Conservation (phyloP, 2,888 invertebrate genomes). For the Syrphus vitripennis region DNA sequence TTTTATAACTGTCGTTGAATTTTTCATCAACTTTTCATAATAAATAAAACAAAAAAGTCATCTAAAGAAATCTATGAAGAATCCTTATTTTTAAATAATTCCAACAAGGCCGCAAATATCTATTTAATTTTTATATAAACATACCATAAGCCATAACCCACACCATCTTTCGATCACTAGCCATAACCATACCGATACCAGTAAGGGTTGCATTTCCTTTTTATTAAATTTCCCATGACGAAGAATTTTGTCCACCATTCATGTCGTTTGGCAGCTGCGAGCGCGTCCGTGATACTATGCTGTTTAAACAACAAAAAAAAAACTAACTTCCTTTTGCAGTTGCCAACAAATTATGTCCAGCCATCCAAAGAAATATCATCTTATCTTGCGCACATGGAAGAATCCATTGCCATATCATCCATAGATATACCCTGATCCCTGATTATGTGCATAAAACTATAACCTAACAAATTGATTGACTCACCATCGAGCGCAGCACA, state of each 20-base stretch:
- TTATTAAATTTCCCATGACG: slow-evolving; percentile 58
- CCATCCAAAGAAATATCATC: slow-evolving; percentile 40
- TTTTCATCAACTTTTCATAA: too few species aligned
- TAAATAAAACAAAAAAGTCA: too few species aligned
- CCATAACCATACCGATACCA: background rate
- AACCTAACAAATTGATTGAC: slow-evolving; percentile 63
- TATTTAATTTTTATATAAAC: too few species aligned
- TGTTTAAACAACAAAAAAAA: background rate
- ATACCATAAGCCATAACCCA: background rate
- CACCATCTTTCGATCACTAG: background rate
- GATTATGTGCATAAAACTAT: slow-evolving; percentile 34
- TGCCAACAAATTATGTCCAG: slow-evolving; percentile 52
- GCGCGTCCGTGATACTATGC: background rate
- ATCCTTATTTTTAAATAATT: too few species aligned
- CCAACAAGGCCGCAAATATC: too few species aligned
- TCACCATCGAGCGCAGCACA: slow-evolving; percentile 9
- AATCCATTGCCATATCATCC: background rate
- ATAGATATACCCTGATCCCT: slow-evolving; percentile 14
- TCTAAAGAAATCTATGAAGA: too few species aligned
- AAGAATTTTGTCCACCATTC: slow-evolving; percentile 14
- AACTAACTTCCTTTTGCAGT: slow-evolving; percentile 43
- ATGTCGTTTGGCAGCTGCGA: slow-evolving; percentile 2
- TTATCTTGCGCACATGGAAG: slow-evolving; percentile 24
- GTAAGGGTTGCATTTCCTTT: slow-evolving; percentile 30
- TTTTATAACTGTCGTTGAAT: too few species aligned